A percentile compares a stretch with the other conserved stretches of the same genome.
phyloP scores from a whole-genome alignment of 2,797 vertebrate genomes.

The Australoheros facetus region DNA sequence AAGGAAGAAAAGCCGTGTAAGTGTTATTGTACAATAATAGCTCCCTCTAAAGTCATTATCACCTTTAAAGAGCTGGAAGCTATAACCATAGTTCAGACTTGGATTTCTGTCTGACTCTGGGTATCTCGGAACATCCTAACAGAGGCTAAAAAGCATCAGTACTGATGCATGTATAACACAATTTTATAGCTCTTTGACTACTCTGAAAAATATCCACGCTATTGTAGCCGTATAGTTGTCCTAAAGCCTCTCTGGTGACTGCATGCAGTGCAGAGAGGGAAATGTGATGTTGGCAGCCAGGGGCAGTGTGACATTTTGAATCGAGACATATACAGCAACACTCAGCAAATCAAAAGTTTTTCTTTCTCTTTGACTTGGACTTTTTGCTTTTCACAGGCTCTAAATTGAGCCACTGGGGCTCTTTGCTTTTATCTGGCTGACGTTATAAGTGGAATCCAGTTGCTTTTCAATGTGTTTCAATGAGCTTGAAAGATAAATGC shows the following conservation, averaged over 20 bases:
- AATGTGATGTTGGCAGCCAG: conserved; percentile 44
- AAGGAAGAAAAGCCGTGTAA: conserved; percentile 6
- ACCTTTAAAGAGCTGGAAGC: conserved; percentile 28
- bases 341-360: conserved; percentile 46
- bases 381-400: conserved; percentile 36
- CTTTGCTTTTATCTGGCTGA: conserved; percentile 37
- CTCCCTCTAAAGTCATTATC: conserved; percentile 27
- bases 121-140: conserved; percentile 45
- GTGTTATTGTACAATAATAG: conserved; percentile 35
- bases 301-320: conserved; percentile 52
- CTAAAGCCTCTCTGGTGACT: conserved; percentile 34
- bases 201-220: conserved; percentile 38
- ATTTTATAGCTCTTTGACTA: conserved; percentile 41
- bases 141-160: conserved; percentile 31
- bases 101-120: conserved; percentile 30
- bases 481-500: conserved; percentile 31
- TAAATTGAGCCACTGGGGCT: conserved; percentile 36
- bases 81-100: conserved; percentile 22
- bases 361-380: conserved; percentile 32
- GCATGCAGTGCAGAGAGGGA: conserved; percentile 25
- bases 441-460: conserved; percentile 14
- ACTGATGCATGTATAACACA: conserved; percentile 26
- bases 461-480: conserved; percentile 5
- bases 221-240: conserved; percentile 22
- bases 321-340: conserved; percentile 24